Evolutionary conservation across 2,888 invertebrate genomes (phyloP).

Genomic region (Callimorpha dominula): DNA sequence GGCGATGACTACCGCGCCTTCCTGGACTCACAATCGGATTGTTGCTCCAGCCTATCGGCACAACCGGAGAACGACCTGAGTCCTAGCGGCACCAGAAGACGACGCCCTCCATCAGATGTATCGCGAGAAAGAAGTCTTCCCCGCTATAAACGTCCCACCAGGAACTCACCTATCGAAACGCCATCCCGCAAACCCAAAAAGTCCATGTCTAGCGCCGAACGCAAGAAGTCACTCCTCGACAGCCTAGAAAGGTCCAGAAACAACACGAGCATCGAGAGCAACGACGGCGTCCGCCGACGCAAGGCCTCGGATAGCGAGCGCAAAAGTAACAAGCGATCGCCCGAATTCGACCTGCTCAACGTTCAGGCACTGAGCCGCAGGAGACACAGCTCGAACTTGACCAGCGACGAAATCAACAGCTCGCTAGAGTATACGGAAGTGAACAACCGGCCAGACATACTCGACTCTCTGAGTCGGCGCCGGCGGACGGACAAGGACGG

Average conservation of each 20-base stretch:
- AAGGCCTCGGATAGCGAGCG: conserved; percentile 76
- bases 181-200: conserved; percentile 80
- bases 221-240: conserved; percentile 81
- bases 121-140: conserved; percentile 73
- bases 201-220: conserved; percentile 83
- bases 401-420: conserved; percentile 83
- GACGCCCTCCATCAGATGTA: conserved; percentile 78
- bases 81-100: conserved; percentile 72
- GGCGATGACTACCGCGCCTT: conserved; percentile 96
- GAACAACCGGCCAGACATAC: conserved; percentile 81
- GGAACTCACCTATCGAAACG: conserved; percentile 76
- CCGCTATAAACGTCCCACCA: conserved; percentile 74
- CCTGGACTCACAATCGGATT: conserved; percentile 96
- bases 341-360: conserved; percentile 80
- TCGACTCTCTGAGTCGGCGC: conserved; percentile 77
- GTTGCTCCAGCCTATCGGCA: conserved; percentile 92
- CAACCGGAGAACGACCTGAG: conserved; percentile 81
- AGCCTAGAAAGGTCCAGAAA: conserved; percentile 81
- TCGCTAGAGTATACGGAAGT: conserved; percentile 83
- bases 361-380: conserved; percentile 77
- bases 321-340: conserved; percentile 78
- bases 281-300: conserved; percentile 75
- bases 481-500: conserved; percentile 69
- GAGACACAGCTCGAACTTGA: conserved; percentile 81
- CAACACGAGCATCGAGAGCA: conserved; percentile 82